A percentile compares a stretch with the other conserved stretches of the same genome.
These are phyloP conservation scores for Drosophila maculinotata DNA, from an alignment of 2,888 invertebrate species.

Conservation along the genomic window DNA sequence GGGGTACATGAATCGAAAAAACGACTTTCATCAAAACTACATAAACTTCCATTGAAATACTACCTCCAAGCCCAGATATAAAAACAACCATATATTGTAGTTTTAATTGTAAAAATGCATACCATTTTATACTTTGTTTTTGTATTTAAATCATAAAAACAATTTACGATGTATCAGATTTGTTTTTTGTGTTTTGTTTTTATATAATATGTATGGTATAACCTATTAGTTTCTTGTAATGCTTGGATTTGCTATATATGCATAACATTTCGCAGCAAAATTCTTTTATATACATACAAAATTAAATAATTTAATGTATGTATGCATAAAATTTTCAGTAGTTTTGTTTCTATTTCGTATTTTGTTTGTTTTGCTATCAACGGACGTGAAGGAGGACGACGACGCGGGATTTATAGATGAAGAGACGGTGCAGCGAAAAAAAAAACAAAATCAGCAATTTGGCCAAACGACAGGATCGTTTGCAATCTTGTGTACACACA, in stretches of 20 bases:
- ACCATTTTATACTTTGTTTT: conserved; percentile 62
- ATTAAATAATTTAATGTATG: conserved; percentile 73
- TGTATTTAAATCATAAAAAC: conserved; percentile 79
- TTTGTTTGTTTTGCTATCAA: conserved; percentile 59
- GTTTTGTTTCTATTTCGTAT: conserved; percentile 49
- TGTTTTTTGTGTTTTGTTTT: conserved; percentile 57
- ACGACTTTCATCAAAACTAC: neutral
- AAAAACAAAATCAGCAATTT: conserved; percentile 42
- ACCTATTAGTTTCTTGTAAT: conserved; percentile 74
- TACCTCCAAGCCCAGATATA: conserved; percentile 11
- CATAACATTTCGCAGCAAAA: conserved; percentile 66
- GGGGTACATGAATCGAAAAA: neutral
- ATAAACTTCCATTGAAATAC: neutral
- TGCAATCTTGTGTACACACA: conserved; percentile 29
- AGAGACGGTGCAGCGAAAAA: conserved; percentile 38
- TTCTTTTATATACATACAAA: conserved; percentile 69
- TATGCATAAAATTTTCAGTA: conserved; percentile 60
- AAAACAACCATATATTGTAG: conserved; percentile 27
- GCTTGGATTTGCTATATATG: conserved; percentile 67
- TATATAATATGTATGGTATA: conserved; percentile 73
- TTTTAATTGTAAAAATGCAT: conserved; percentile 68
- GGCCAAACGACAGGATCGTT: conserved; percentile 25
- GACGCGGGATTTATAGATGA: conserved; percentile 45
- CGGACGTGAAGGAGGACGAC: conserved; percentile 62
- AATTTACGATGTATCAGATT: conserved; percentile 75